Evolutionary conservation across 1,140 invertebrate genomes (phyloP), one percentile per base, ranked within the genome.

Genomic region (Ctenoplectra terminalis): DNA sequence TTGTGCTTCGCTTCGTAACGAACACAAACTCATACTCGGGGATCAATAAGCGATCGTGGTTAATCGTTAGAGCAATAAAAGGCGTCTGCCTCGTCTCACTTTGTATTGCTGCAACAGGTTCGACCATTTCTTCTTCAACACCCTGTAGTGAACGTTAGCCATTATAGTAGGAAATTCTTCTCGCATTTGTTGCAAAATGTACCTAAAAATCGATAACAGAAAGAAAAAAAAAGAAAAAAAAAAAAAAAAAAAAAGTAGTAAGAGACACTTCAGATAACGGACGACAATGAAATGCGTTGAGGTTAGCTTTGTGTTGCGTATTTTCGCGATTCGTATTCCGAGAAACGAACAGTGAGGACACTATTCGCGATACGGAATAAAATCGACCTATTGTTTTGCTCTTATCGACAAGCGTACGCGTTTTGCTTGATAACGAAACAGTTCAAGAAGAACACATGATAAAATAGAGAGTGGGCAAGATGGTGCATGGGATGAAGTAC

Each of bases 111-210:
- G 90, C 61, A 91, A 83, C 71, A 91, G 80, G 80, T 91, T 91
- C 9, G 90, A 91, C 90, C 90, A 90, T 79, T 91, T 91, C 84
- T 91, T 91, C 83, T 91, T 91, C 43, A 91, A 78, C 34, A 91
- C 90, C 63, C 87, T 81, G 71, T 90, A 90, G 70, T 90, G 90
- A 50, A 91, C 88, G 81, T 90, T 89, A 83, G 89, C 84, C 90
- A 91, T 90, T 70, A 89, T 88, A 37, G 81, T 87, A 54, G 90
- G 90, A 69, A 90, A 91, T 66, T 91, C 90, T 26, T 86, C 75
- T 76, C 87, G 85, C 90, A 91, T 91, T 50, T 88, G 87, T 58
- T 83, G 81, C 31, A 91, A 73, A n/a, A 91, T 91, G 64, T 86
- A 87, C 66, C 90, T 90, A 70, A 63, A 56, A 77, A 60, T 40